These are phyloP conservation scores for Dryobates pubescens DNA, from an alignment of 2,797 vertebrate genomes.

Conservation along the genomic window DNA sequence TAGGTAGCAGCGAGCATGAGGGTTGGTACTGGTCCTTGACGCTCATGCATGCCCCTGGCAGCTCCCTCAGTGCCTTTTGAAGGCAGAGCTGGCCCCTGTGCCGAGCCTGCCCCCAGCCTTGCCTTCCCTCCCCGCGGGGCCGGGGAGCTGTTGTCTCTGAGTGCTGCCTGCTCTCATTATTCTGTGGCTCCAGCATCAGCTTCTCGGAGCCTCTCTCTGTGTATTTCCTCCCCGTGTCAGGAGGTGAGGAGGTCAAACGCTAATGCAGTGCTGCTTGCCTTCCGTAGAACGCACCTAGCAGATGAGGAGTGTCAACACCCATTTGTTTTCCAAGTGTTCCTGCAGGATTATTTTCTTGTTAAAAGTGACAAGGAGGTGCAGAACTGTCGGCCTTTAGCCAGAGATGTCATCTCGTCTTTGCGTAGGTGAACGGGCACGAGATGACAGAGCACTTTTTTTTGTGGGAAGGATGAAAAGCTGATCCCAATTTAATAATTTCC, in stretches of 20 bases:
- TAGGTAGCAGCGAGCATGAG: not conserved
- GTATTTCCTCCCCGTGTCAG: conserved; percentile 28
- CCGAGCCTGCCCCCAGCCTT: not conserved
- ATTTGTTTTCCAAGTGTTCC: conserved; percentile 69
- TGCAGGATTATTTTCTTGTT: conserved; percentile 68
- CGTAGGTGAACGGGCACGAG: conserved; percentile 17
- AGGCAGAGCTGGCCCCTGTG: rapidly evolving
- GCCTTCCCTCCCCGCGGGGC: rapidly evolving
- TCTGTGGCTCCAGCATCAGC: conserved; percentile 6
- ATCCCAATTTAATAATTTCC: conserved; percentile 9
- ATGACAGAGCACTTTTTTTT: conserved; percentile 51
- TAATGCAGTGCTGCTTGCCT: conserved; percentile 61
- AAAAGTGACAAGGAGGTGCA: conserved; percentile 70
- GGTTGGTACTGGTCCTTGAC: rapidly evolving
- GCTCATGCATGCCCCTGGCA: not conserved
- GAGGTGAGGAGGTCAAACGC: conserved; percentile 53
- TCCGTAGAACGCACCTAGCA: conserved; percentile 44
- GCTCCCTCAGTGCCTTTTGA: rapidly evolving
- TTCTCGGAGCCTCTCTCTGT: conserved; percentile 15
- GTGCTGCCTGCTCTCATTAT: not conserved
- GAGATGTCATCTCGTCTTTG: conserved; percentile 50
- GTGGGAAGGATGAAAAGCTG: conserved; percentile 37
- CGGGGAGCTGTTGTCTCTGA: not conserved
- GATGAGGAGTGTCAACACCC: conserved; percentile 64
- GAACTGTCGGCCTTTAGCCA: conserved; percentile 57